These are phyloP conservation scores for Ictidomys tridecemlineatus DNA, from an alignment of 2,113 vertebrate genomes.

Conservation along the genomic window DNA sequence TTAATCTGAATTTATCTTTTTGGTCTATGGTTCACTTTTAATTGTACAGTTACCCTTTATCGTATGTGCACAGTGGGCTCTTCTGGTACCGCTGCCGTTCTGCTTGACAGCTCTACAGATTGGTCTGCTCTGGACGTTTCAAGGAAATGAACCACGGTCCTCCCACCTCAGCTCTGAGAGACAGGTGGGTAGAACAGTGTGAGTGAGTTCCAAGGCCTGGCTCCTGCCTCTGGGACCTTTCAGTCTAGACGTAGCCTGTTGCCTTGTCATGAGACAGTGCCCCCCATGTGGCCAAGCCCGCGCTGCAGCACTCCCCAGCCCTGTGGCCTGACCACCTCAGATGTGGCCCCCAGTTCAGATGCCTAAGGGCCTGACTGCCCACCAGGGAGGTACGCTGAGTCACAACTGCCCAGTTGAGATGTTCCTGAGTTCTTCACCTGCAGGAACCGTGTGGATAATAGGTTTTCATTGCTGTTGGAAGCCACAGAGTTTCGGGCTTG, in stretches of 20 bases:
- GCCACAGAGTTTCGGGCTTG: not conserved
- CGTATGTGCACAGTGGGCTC: too few relatives aligned
- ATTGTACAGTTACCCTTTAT: not conserved
- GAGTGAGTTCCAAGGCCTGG: not conserved
- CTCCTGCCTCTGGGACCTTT: not conserved
- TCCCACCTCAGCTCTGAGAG: not conserved
- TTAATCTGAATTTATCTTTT: not conserved
- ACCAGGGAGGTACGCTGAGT: not conserved
- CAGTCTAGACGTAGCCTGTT: too few relatives aligned
- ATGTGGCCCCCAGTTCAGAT: not conserved
- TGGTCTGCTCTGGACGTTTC: not conserved
- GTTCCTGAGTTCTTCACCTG: too few relatives aligned
- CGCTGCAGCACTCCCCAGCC: accelerated
- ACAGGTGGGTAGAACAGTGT: not conserved
- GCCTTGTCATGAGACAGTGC: not conserved
- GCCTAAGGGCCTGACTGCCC: not conserved
- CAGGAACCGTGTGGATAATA: not conserved
- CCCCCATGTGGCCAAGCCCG: too few relatives aligned
- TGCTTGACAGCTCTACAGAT: not conserved
- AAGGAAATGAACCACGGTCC: accelerated
- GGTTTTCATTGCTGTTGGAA: not conserved
- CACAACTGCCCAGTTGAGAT: not conserved
- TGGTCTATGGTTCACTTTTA: not conserved
- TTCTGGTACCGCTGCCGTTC: not conserved
- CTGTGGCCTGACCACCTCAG: accelerated